Evolutionary conservation across 23 tunicate genomes (phyloP).

Genomic region (Styela plicata): DNA sequence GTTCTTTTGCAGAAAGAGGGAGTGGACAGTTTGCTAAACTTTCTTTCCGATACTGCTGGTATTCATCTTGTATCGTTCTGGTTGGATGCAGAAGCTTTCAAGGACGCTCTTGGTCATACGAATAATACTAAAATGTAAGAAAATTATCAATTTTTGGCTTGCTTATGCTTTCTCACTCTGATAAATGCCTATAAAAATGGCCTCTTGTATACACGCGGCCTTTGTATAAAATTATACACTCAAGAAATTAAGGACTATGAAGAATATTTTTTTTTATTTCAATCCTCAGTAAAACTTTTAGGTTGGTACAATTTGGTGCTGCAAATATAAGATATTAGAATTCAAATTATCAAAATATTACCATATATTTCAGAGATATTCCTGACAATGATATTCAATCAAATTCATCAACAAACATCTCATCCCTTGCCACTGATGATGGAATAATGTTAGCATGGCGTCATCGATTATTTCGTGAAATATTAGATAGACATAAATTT

Average conservation of each 20-base stretch:
- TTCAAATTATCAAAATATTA: too few relatives aligned
- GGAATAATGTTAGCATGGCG: constrained; percentile 37
- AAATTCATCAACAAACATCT: not conserved
- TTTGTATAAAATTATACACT: too few relatives aligned
- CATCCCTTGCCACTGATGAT: constrained; percentile 29
- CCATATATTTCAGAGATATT: not conserved
- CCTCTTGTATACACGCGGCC: too few relatives aligned
- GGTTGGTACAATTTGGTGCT: too few relatives aligned
- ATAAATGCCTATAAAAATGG: too few relatives aligned
- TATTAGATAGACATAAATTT: constrained; percentile 81
- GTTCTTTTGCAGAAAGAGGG: constrained; percentile 66
- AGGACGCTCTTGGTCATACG: constrained; percentile 39
- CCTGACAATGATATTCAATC: not conserved
- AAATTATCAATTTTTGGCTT: not conserved
- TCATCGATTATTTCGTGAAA: constrained; percentile 76
- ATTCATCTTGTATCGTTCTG: constrained; percentile 59
- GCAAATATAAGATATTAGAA: too few relatives aligned
- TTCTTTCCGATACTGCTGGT: constrained; percentile 67
- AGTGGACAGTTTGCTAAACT: constrained; percentile 71
- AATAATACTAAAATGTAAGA: constrained; percentile 25
- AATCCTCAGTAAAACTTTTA: too few relatives aligned
- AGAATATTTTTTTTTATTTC: too few relatives aligned
- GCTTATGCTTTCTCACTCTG: too few relatives aligned
- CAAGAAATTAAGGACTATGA: too few relatives aligned
- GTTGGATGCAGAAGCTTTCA: constrained; percentile 88